Evolutionary conservation across 1,140 invertebrate genomes (phyloP), one percentile per base, ranked within the genome.

Genomic region (Drosophila novamexicana): DNA sequence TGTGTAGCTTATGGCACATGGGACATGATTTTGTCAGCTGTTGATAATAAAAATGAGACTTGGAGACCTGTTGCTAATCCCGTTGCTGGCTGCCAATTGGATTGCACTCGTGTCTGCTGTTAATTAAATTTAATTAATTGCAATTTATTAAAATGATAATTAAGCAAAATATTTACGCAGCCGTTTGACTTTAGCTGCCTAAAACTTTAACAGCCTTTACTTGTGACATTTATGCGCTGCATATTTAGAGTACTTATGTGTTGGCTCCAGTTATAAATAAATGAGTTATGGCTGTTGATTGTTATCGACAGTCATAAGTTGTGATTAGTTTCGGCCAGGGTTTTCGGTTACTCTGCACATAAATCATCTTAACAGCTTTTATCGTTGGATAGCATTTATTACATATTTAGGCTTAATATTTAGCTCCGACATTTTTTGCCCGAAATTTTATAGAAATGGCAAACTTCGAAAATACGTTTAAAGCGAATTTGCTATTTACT

Each of bases 1-100:
- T 53, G 54, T 22, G 36, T 57, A 79, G 63, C 75, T 89, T 75
- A 89, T 84, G 85, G 81, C 45, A 56, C 62, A 75, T 81, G 78
- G 85, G 68, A 70, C 59, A 67, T 67, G 75, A 75, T 90, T 85
- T 84, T 89, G 84, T 75, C 84, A 89, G 84, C 47, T 49, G 75
- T 65, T 80, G 83, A 89, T 88, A 88, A 88, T 88, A 89, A 88
- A 88, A 88, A 80, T 77, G 82, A 76, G 76, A 86, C 80, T 76
- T 56, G 62, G 75, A 57, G 61, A 63, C 65, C 73, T 64, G 58
- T 47, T 72, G 76, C 65, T 75, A 64, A 50, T 63, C 65, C 64
- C 56, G 52, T 40, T 68, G 66, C 61, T 10, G 12, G 52, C 65
- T 34, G 29, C 56, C 50, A 63, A 67, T 79, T 74, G 76, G 69